Evolutionary conservation across 2,113 vertebrate species (phyloP).

Genomic region (Gallinago jamesoni): DNA sequence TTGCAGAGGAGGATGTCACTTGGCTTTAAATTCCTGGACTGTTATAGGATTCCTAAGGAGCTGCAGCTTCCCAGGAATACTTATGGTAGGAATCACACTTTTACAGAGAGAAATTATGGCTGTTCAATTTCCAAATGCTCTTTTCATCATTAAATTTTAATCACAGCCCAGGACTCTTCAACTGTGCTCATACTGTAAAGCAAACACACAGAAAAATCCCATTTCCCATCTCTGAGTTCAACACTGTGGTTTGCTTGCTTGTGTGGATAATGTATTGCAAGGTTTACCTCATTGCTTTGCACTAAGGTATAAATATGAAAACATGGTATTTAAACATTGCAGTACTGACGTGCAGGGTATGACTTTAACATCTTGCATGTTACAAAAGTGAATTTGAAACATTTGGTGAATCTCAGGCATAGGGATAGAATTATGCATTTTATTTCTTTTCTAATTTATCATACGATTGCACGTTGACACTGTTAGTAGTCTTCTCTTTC

Average conservation of each 20-base stretch:
- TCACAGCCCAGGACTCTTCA: neutral
- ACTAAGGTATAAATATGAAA: neutral
- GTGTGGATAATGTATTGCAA: neutral
- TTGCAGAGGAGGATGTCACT: neutral
- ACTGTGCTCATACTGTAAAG: neutral
- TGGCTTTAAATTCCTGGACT: neutral
- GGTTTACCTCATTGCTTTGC: neutral
- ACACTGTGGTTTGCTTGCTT: neutral
- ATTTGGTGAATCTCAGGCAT: neutral
- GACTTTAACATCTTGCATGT: neutral
- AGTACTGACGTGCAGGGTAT: neutral
- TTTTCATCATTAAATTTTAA: constrained; percentile 33
- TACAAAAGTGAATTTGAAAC: neutral
- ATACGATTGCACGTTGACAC: neutral
- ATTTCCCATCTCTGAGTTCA: neutral
- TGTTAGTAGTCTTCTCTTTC: neutral
- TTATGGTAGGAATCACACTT: neutral
- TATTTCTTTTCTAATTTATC: neutral
- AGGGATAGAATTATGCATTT: neutral
- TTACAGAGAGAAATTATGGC: neutral
- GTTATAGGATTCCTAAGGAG: neutral
- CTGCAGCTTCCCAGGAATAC: neutral
- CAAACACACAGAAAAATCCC: neutral
- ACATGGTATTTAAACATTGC: neutral
- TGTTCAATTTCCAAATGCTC: neutral